These are phyloP conservation scores for Sminthopsis crassicaudata DNA, from an alignment of 2,113 vertebrate genomes.

Conservation along the genomic window DNA sequence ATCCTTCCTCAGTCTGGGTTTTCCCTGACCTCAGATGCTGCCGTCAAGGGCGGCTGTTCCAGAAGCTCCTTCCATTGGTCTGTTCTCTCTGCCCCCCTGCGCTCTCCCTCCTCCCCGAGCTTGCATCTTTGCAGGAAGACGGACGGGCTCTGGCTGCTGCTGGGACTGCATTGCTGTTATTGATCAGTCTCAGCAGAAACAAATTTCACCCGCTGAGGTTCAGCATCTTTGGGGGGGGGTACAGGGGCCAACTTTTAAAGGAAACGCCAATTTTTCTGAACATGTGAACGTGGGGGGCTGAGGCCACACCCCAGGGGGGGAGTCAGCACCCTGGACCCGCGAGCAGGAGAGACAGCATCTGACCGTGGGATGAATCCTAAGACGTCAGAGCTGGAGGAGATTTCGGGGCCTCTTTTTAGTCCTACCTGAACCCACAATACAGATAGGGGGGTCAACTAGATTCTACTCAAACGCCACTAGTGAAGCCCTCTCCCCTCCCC, in stretches of 20 bases:
- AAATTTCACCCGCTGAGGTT: conserved; percentile 41
- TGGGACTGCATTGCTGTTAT: neutral
- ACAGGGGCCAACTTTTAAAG: neutral
- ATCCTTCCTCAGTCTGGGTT: neutral
- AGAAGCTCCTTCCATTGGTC: conserved; percentile 49
- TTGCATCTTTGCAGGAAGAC: conserved; percentile 58
- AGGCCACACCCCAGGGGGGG: neutral
- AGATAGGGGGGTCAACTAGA: neutral
- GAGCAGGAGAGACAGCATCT: neutral
- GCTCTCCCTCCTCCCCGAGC: conserved; percentile 31
- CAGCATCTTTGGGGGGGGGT: neutral
- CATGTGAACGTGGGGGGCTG: conserved; percentile 5
- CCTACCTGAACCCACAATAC: neutral
- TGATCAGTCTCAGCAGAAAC: conserved; percentile 29
- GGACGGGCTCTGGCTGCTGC: conserved; percentile 24
- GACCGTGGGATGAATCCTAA: neutral
- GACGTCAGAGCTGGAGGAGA: neutral
- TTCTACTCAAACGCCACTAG: neutral
- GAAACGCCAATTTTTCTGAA: conserved; percentile 32
- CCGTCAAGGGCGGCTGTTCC: conserved; percentile 63
- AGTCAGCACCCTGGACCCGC: neutral
- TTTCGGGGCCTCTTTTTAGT: neutral
- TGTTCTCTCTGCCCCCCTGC: neutral
- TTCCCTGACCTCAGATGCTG: conserved; percentile 62
- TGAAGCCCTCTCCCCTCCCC: neutral